phyloP scores from a whole-genome alignment of 2,888 invertebrate species.

The Melanargia galathea region DNA sequence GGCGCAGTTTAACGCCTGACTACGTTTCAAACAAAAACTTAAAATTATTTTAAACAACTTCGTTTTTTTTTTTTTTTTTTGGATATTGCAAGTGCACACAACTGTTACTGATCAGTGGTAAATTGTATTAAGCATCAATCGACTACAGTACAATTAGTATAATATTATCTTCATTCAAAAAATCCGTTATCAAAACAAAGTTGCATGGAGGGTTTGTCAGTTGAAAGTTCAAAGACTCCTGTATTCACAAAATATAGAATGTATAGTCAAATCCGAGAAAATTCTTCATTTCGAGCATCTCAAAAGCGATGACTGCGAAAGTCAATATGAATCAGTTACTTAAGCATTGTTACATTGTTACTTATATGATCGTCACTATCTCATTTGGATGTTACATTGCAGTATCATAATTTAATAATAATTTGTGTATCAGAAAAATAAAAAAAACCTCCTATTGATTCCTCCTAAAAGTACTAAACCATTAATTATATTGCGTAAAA shows the following conservation, averaged over 20 bases:
- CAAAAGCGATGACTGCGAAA: neutral
- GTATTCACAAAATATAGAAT: neutral
- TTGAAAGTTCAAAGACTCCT: constrained; percentile 9
- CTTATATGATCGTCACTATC: neutral
- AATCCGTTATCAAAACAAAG: neutral
- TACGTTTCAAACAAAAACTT: neutral
- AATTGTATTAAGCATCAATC: constrained; percentile 16
- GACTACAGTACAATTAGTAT: constrained; percentile 15
- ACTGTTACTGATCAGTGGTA: neutral
- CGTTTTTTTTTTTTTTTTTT: neutral
- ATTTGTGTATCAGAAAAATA: no score
- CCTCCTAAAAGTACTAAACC: no score
- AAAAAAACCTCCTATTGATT: no score
- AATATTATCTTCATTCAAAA: constrained; percentile 27
- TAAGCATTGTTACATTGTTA: neutral
- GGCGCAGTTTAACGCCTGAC: neutral
- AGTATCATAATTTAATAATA: no score
- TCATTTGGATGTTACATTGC: neutral
- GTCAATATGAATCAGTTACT: neutral
- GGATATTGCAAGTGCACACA: neutral
- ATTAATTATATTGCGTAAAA: no score
- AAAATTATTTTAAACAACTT: neutral
- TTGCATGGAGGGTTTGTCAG: constrained; percentile 16
- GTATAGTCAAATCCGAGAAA: constrained; percentile 16
- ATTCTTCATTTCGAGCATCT: neutral